Conservation (phyloP, 2,888 invertebrate species). For the Nezara viridula region DNA sequence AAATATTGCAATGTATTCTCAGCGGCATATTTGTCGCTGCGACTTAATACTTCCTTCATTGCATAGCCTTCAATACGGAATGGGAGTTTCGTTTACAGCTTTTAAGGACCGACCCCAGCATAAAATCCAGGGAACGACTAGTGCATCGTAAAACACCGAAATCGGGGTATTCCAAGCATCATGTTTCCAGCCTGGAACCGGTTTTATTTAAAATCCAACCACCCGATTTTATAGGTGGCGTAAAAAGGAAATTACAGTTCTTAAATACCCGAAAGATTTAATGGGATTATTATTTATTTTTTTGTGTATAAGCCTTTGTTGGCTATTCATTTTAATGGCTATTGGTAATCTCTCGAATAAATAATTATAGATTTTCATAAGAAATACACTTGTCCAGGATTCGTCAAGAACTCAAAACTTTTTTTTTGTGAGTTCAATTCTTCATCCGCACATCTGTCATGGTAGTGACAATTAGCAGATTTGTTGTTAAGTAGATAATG, state of each 20-base stretch:
- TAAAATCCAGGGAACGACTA: slow-evolving; percentile 33
- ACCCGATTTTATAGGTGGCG: slow-evolving; percentile 37
- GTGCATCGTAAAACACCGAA: slow-evolving; percentile 42
- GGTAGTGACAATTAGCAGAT: too few species aligned
- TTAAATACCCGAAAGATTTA: neutral
- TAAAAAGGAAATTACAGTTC: slow-evolving; percentile 18
- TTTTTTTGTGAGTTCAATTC: too few species aligned
- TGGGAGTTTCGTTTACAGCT: slow-evolving; percentile 48
- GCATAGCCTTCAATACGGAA: slow-evolving; percentile 38
- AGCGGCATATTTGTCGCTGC: neutral
- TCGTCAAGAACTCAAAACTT: too few species aligned
- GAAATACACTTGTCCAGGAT: too few species aligned
- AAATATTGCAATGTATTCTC: neutral
- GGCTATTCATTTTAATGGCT: neutral
- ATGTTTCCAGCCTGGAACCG: neutral
- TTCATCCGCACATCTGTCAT: too few species aligned
- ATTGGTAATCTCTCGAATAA: too few species aligned
- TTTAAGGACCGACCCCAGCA: slow-evolving; percentile 44
- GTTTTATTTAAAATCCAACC: slow-evolving; percentile 8
- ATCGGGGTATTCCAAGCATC: slow-evolving; percentile 15
- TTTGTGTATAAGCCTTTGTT: neutral
- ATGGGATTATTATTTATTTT: neutral
- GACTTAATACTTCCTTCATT: slow-evolving; percentile 43
- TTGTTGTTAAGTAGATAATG: too few species aligned
- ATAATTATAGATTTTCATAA: too few species aligned